These are phyloP conservation scores for Capitulum mitella DNA, from an alignment of 2,888 invertebrate species.

Conservation along the genomic window DNA sequence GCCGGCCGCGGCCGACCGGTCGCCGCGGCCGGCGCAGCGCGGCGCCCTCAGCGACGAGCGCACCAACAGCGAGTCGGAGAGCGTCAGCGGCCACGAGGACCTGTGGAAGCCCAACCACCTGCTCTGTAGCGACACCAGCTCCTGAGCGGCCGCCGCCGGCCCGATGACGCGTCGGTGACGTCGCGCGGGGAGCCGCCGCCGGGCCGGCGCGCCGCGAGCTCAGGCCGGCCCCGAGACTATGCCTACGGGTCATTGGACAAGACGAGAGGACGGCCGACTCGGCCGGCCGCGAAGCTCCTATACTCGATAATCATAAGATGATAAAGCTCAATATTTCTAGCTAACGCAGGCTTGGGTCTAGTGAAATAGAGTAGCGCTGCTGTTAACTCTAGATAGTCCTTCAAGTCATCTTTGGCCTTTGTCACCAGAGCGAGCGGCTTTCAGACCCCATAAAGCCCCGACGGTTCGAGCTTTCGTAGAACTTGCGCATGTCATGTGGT, in stretches of 20 bases:
- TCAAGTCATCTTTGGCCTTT: neutral
- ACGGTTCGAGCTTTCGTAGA: neutral
- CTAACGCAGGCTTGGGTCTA: neutral
- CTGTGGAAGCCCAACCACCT: slow-evolving; percentile 22
- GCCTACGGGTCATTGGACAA: neutral
- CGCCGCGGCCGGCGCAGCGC: neutral
- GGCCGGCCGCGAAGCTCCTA: neutral
- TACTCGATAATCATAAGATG: no score
- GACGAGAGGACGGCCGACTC: neutral
- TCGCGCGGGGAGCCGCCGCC: no score
- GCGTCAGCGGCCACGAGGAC: slow-evolving; percentile 21
- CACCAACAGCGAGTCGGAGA: slow-evolving; percentile 16
- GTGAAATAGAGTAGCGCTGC: neutral
- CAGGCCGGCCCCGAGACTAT: neutral
- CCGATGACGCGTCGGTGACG: neutral
- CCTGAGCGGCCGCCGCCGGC: neutral
- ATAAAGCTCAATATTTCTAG: slow-evolving; percentile 20
- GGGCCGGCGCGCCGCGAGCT: no score
- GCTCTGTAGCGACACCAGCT: neutral
- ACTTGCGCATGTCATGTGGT: no score
- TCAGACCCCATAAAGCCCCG: neutral
- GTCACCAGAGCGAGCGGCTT: neutral
- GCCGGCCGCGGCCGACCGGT: no score
- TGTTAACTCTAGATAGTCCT: neutral
- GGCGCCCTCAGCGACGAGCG: neutral